These are phyloP conservation scores for Erebia epiphron DNA, from an alignment of 2,888 invertebrate species.

Conservation along the genomic window DNA sequence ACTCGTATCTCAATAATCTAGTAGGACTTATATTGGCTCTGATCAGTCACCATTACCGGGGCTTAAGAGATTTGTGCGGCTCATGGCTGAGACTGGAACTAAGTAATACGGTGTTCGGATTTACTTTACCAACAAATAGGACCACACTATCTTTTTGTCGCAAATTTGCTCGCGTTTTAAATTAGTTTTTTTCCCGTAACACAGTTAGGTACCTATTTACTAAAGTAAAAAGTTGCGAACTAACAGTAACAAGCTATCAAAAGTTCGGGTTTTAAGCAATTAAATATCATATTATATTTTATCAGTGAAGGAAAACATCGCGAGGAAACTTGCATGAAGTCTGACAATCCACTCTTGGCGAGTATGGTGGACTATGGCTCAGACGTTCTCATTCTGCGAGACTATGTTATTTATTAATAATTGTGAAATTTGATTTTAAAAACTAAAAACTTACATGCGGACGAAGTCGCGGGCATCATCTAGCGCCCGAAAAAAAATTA, in stretches of 20 bases:
- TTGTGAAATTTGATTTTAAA: too few species aligned
- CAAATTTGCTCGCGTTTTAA: neutral
- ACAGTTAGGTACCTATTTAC: neutral
- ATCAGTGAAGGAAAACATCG: too few species aligned
- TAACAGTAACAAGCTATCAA: neutral
- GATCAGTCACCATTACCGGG: slow-evolving; percentile 24
- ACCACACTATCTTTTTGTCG: neutral
- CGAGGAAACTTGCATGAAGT: too few species aligned
- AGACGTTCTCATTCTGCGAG: too few species aligned
- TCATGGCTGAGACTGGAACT: slow-evolving; percentile 20
- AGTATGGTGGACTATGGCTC: too few species aligned
- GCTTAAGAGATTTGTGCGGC: slow-evolving; percentile 26
- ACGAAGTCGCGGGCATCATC: neutral
- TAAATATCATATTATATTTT: too few species aligned
- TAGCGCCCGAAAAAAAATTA: too few species aligned
- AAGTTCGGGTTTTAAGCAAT: too few species aligned
- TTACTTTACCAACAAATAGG: slow-evolving; percentile 4
- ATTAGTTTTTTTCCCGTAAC: neutral
- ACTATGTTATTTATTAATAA: too few species aligned
- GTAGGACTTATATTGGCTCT: slow-evolving; percentile 13
- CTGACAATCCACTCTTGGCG: too few species aligned
- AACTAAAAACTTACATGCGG: neutral
- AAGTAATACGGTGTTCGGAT: slow-evolving; percentile 10
- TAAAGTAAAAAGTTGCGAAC: neutral
- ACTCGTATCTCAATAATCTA: slow-evolving; percentile 7